Evolutionary conservation across 2,888 invertebrate species (phyloP), one percentile per base, ranked within the genome.

Genomic region (Cerastis rubricosa): DNA sequence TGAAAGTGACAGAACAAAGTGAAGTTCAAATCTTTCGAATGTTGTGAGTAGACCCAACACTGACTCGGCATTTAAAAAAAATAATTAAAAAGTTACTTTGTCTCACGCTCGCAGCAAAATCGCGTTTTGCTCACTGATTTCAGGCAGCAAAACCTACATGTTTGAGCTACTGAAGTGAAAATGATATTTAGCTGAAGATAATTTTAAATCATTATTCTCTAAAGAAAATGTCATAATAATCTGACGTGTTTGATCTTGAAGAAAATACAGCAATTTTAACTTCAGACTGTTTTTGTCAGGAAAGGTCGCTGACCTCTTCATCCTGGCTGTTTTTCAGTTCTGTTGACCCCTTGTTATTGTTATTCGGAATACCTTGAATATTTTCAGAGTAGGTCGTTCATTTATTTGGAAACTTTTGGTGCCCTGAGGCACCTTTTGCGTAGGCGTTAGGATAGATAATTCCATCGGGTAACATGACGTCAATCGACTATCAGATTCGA

Each of bases 321-420:
- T 19, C 25, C 40, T n/a, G 43, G 3, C 29, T 78, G 65, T 80
- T 73, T 71, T 72, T 61, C 59, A 45, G 73, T 59, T 66, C 45
- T 29, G 11, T 80, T 73, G 73, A 66, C 49, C 80, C 25, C 51
- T 73, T 73, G 78, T 72, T 80, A 45, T 78, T 78, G 78, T 80
- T 72, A 45, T 73, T 80, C 73, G 17, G 49, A 4, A 6, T 49
- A 25, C 11, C 61, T 79, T 47, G 29, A 59, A 45, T 49, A 35
- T 17, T 76, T 61, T 51, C 43, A 0, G 64, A 67, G 11, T 54
- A 40, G 51, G 51, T 19, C 45, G 57, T 51, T 12, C 25, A 51
- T 51, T 76, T 29, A 64, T 9, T 66, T 40, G 25, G 64, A 17
- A 43, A 40, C 6, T 59, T 54, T 61, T 0, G 35, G 1, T 61